phyloP scores from a whole-genome alignment of 1,140 invertebrate species.

The Anastrepha obliqua region DNA sequence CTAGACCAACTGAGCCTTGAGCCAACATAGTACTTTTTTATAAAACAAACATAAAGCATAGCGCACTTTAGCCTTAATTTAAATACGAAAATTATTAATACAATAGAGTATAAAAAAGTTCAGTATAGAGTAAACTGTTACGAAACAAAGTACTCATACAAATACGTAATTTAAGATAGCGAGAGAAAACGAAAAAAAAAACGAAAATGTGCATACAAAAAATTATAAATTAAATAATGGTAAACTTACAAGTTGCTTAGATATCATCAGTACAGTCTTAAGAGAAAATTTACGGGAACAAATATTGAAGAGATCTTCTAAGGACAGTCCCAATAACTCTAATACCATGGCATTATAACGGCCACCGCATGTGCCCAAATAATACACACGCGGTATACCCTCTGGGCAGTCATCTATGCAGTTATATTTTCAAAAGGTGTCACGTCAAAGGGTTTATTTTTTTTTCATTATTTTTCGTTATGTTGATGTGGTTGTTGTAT shows the following conservation, averaged over 20 bases:
- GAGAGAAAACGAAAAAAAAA: slow-evolving; percentile 51
- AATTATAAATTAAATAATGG: slow-evolving; percentile 45
- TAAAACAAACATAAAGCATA: not conserved
- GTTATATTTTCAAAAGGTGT: not conserved
- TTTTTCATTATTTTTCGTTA: slow-evolving; percentile 23
- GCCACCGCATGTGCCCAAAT: slow-evolving; percentile 88
- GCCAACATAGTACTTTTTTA: too few species aligned
- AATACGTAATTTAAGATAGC: not conserved
- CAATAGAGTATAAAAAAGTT: not conserved
- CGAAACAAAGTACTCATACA: slow-evolving; percentile 48
- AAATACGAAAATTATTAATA: not conserved
- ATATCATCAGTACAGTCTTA: slow-evolving; percentile 88
- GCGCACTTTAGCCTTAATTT: slow-evolving; percentile 29
- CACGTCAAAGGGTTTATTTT: not conserved
- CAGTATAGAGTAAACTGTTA: slow-evolving; percentile 1
- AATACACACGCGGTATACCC: slow-evolving; percentile 89
- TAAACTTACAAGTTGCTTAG: slow-evolving; percentile 80
- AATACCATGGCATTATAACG: slow-evolving; percentile 89
- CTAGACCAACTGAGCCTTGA: too few species aligned
- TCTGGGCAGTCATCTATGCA: slow-evolving; percentile 75
- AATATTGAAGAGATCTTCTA: slow-evolving; percentile 87
- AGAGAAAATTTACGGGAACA: slow-evolving; percentile 86
- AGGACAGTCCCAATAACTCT: slow-evolving; percentile 86
- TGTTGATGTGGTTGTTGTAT: not conserved
- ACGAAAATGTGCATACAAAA: slow-evolving; percentile 22